Conservation (phyloP, 2,888 invertebrate species). For the Dioctria linearis region DNA sequence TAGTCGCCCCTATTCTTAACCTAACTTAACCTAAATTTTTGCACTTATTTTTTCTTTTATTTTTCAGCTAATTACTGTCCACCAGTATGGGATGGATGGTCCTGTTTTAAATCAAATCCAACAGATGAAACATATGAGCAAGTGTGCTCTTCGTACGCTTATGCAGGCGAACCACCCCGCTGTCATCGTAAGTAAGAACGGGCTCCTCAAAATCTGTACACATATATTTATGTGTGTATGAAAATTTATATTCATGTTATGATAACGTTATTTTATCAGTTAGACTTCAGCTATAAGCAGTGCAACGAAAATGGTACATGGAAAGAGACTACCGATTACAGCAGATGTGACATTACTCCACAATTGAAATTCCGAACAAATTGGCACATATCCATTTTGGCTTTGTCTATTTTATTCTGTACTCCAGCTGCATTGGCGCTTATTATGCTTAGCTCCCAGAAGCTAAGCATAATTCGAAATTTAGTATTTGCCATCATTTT, state of each 20-base stretch:
- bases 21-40: conserved; percentile 44
- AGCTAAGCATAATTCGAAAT: conserved; percentile 76
- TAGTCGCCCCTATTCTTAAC: not conserved
- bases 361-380: conserved; percentile 72
- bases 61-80: conserved; percentile 70
- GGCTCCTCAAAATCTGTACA: no score
- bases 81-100: conserved; percentile 78
- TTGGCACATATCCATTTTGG: conserved; percentile 74
- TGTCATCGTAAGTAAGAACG: conserved; percentile 73
- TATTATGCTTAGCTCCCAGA: conserved; percentile 72
- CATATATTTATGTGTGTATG: not conserved
- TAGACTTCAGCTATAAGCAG: conserved; percentile 75
- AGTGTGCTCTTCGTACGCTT: conserved; percentile 76
- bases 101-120: conserved; percentile 73
- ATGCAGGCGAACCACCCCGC: conserved; percentile 73
- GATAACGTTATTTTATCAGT: conserved; percentile 23
- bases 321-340: conserved; percentile 76
- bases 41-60: conserved; percentile 1
- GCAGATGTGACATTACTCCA: conserved; percentile 74
- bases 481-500: conserved; percentile 75
- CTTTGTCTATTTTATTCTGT: conserved; percentile 73
- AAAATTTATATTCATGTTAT: not conserved
- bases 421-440: conserved; percentile 76
- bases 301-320: conserved; percentile 74
- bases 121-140: conserved; percentile 70